Conservation (phyloP, 2,888 invertebrate species). For the Suillia variegata region DNA sequence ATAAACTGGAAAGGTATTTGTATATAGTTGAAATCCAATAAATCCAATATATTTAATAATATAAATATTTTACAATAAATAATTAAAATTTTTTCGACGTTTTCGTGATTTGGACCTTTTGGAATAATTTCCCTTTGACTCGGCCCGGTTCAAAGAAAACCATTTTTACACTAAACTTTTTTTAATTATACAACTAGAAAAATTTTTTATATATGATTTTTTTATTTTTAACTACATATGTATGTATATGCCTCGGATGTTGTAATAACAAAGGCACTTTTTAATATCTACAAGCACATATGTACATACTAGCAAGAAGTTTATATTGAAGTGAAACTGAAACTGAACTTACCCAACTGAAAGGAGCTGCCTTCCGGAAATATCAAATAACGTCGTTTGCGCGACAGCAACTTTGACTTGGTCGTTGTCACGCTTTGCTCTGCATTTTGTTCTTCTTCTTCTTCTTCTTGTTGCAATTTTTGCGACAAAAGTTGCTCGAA, state of each 20-base stretch:
- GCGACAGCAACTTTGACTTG: constrained; percentile 46
- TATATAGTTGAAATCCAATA: not conserved
- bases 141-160: no score
- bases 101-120: not conserved
- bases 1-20: constrained; percentile 42
- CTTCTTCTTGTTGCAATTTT: constrained; percentile 3
- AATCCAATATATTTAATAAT: not conserved
- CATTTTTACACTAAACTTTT: no score
- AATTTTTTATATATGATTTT: no score
- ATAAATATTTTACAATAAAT: not conserved
- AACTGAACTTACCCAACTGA: constrained; percentile 59
- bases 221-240: no score
- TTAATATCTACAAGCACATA: no score
- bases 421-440: not conserved
- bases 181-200: no score
- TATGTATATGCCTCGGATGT: no score
- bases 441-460: no score
- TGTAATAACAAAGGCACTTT: no score
- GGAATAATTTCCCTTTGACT: not conserved
- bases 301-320: no score
- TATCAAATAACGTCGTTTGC: constrained; percentile 62
- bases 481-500: constrained; percentile 15
- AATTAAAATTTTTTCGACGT: not conserved
- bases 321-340: no score
- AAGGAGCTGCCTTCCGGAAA: constrained; percentile 64